Conservation (phyloP, 2,888 invertebrate species). For the Mesorhabditis belari region DNA sequence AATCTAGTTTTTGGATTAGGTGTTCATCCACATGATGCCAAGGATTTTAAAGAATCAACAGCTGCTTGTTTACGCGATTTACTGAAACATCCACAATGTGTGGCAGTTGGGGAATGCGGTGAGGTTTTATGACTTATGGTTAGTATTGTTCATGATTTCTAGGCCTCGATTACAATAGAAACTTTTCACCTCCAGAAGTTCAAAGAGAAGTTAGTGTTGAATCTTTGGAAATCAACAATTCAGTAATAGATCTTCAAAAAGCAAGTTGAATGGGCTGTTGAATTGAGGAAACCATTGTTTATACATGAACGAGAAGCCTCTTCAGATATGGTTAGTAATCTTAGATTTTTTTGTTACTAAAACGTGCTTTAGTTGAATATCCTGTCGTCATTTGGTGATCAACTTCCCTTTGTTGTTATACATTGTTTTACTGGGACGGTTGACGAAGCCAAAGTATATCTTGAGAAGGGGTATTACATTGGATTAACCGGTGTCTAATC, state of each 20-base stretch:
- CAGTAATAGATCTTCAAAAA: conserved; percentile 3
- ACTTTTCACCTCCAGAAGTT: conserved; percentile 81
- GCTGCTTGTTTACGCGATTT: conserved; percentile 8
- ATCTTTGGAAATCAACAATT: background rate
- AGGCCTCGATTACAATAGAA: conserved; percentile 79
- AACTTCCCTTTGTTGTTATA: conserved; percentile 74
- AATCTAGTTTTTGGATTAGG: conserved; percentile 15
- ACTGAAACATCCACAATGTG: conserved; percentile 72
- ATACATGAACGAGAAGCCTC: conserved; percentile 88
- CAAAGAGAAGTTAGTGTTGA: conserved; percentile 67
- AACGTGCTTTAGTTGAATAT: background rate
- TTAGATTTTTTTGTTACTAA: background rate
- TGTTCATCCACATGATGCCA: conserved; percentile 51
- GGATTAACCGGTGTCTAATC: conserved; percentile 67
- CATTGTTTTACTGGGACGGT: conserved; percentile 85
- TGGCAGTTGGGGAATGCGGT: conserved; percentile 87
- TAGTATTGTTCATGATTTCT: background rate
- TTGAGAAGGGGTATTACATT: conserved; percentile 77
- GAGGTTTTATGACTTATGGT: too few species aligned
- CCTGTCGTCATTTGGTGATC: background rate
- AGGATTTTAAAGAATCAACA: conserved; percentile 33
- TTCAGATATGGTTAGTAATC: conserved; percentile 70
- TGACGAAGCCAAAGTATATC: conserved; percentile 74
- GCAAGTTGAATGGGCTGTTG: conserved; percentile 70
- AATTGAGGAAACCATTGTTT: conserved; percentile 76